Percentiles rank a stretch among this genome's conserved stretches.
These are phyloP conservation scores for Diplodus puntazzo DNA, from an alignment of 2,797 vertebrate genomes.

Conservation along the genomic window DNA sequence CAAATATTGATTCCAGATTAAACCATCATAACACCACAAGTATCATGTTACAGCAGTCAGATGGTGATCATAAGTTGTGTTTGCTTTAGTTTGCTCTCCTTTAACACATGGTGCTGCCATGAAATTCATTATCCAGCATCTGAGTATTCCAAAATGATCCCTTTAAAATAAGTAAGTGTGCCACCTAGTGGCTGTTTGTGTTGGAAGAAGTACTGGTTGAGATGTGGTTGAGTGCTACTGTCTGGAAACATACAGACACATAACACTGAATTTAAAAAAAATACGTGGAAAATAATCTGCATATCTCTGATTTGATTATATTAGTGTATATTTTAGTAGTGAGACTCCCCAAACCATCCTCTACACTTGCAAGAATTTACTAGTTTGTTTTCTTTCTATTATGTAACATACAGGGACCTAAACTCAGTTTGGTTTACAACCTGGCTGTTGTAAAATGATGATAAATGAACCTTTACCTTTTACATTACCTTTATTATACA, in stretches of 20 bases:
- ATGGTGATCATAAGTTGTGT: neutral
- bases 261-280: neutral
- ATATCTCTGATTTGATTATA: neutral
- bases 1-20: constrained; percentile 1
- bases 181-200: constrained; percentile 78
- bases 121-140: neutral
- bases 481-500: no score
- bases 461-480: no score
- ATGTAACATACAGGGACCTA: no score
- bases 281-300: neutral
- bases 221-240: neutral
- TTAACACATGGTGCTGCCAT: neutral
- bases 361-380: no score
- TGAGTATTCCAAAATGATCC: neutral
- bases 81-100: constrained; percentile 4
- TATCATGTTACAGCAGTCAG: neutral
- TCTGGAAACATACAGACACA: neutral
- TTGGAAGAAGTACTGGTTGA: neutral
- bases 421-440: no score
- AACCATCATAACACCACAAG: neutral
- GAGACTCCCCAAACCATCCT: no score
- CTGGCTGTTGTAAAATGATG: no score
- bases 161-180: constrained; percentile 66
- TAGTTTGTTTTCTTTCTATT: no score
- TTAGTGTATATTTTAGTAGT: no score